These are phyloP conservation scores for Pheosia tremula DNA, from an alignment of 2,888 invertebrate genomes.

Conservation along the genomic window DNA sequence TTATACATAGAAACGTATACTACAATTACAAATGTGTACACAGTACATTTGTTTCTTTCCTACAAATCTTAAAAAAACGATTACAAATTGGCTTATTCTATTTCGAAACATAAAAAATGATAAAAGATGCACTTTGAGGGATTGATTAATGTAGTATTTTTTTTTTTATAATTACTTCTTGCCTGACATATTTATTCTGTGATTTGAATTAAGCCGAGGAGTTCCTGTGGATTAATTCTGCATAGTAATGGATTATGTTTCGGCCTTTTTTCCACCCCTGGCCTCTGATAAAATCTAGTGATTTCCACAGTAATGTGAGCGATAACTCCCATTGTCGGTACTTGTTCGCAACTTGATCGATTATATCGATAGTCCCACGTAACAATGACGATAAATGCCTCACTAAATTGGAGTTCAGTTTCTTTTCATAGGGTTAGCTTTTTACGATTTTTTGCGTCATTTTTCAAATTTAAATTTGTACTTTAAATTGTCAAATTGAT, in stretches of 20 bases:
- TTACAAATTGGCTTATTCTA: background rate
- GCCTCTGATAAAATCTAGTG: slow-evolving; percentile 43
- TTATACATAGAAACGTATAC: slow-evolving; percentile 59
- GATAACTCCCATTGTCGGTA: slow-evolving; percentile 65
- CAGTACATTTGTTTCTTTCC: slow-evolving; percentile 45
- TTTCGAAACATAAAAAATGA: background rate
- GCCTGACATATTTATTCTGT: no score
- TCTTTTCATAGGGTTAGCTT: slow-evolving; percentile 30
- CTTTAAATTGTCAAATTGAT: no score
- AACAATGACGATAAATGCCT: slow-evolving; percentile 72
- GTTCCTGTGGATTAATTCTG: background rate
- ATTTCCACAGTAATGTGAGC: slow-evolving; percentile 48
- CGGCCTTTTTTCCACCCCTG: background rate
- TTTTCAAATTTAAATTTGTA: no score
- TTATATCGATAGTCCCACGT: slow-evolving; percentile 59
- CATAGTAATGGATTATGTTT: background rate
- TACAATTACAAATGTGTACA: slow-evolving; percentile 64
- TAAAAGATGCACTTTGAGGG: background rate
- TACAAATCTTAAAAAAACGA: slow-evolving; percentile 16
- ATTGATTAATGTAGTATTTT: background rate
- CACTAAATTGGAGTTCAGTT: slow-evolving; percentile 59
- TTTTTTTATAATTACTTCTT: background rate
- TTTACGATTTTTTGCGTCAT: slow-evolving; percentile 21
- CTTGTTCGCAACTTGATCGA: slow-evolving; percentile 57
- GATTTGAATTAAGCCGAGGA: no score